phyloP scores from a whole-genome alignment of 2,888 invertebrate genomes.

The Lysandra coridon region DNA sequence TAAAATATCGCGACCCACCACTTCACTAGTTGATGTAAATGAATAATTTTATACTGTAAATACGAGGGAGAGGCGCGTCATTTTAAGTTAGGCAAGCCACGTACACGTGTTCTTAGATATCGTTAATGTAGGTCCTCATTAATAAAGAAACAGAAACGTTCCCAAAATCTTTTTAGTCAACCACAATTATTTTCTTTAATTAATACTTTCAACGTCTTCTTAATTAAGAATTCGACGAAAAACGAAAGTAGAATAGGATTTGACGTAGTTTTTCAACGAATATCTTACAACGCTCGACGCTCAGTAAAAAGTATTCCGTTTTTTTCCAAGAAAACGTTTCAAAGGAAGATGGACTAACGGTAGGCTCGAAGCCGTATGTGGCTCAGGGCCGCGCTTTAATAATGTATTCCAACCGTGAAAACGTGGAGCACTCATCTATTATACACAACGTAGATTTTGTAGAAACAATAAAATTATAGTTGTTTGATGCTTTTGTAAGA shows the following conservation, averaged over 20 bases:
- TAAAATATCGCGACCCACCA: no score
- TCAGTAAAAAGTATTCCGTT: background rate
- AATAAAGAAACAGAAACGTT: background rate
- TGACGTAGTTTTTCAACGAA: background rate
- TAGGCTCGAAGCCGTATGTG: constrained; percentile 24
- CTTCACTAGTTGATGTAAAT: no score
- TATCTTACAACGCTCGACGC: background rate
- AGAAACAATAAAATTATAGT: constrained; percentile 10
- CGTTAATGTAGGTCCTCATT: background rate
- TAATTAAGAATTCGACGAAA: constrained; percentile 1
- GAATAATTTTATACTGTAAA: no score
- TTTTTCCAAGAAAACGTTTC: constrained; percentile 5
- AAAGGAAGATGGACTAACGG: constrained; percentile 6
- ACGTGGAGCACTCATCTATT: background rate
- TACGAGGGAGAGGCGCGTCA: no score
- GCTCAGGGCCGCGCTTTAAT: constrained; percentile 28
- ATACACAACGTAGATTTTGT: constrained; percentile 17
- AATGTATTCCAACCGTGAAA: constrained; percentile 27
- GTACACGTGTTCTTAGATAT: background rate
- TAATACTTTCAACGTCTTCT: background rate
- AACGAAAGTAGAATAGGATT: background rate
- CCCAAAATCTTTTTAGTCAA: constrained; percentile 7
- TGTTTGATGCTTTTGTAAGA: background rate
- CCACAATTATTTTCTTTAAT: constrained; percentile 13
- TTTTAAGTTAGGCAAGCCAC: no score